Conservation (phyloP, 2,888 invertebrate genomes). For the Drosophila atroscutellata region DNA sequence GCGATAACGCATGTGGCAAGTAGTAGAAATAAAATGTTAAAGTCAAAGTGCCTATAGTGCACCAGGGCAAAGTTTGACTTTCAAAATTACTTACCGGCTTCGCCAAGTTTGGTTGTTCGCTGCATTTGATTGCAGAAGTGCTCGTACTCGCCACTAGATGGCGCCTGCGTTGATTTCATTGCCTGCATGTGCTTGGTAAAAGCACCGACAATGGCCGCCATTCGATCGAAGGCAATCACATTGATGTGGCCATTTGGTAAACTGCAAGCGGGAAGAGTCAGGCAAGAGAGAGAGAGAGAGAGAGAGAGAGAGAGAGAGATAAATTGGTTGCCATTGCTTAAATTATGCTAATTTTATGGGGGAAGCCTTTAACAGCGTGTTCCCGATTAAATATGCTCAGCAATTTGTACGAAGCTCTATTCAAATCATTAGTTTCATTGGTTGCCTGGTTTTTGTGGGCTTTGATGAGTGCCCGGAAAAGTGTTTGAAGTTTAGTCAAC, state of each 20-base stretch:
- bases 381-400: slow-evolving; percentile 33
- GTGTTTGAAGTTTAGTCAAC: slow-evolving; percentile 53
- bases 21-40: slow-evolving; percentile 26
- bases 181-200: slow-evolving; percentile 85
- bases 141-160: slow-evolving; percentile 82
- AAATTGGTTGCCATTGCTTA: background rate
- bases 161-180: slow-evolving; percentile 75
- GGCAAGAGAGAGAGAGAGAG: background rate
- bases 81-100: slow-evolving; percentile 83
- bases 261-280: slow-evolving; percentile 83
- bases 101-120: slow-evolving; percentile 82
- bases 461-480: slow-evolving; percentile 60
- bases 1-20: slow-evolving; percentile 63
- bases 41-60: slow-evolving; percentile 19
- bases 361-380: slow-evolving; percentile 8
- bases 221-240: slow-evolving; percentile 87
- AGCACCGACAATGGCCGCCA: slow-evolving; percentile 85
- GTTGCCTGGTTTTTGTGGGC: slow-evolving; percentile 37
- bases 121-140: slow-evolving; percentile 84
- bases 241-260: slow-evolving; percentile 94
- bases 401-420: slow-evolving; percentile 39
- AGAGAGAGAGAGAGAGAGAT: slow-evolving; percentile 4
- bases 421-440: slow-evolving; percentile 43
- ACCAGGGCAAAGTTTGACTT: slow-evolving; percentile 44
- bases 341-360: slow-evolving; percentile 10